phyloP scores from a whole-genome alignment of 2,888 invertebrate species.

The Drosophila rubida region DNA sequence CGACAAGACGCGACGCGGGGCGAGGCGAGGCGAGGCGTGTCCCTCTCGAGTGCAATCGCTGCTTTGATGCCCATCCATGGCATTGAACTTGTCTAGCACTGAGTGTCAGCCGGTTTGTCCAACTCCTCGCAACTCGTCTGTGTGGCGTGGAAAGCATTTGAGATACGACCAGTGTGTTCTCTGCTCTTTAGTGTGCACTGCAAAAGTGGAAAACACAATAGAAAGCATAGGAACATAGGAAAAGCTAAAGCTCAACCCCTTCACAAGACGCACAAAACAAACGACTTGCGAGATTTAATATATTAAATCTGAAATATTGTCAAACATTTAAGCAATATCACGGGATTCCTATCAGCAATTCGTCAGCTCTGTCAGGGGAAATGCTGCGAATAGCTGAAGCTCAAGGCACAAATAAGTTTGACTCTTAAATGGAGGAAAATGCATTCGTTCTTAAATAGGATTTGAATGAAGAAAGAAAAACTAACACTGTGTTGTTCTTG shows the following conservation, averaged over 20 bases:
- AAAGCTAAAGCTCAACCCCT: not conserved
- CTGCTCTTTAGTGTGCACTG: not conserved
- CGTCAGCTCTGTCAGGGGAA: not conserved
- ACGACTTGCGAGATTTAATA: slow-evolving; percentile 8
- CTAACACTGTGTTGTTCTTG: no score
- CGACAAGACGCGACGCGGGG: slow-evolving; percentile 7
- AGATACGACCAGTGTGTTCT: slow-evolving; percentile 25
- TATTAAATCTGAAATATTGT: slow-evolving; percentile 12
- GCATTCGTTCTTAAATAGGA: no score
- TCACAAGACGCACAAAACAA: not conserved
- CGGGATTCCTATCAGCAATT: not conserved
- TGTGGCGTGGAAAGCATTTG: slow-evolving; percentile 59
- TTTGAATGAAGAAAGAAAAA: no score
- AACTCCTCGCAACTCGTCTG: slow-evolving; percentile 46
- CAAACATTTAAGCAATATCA: slow-evolving; percentile 3
- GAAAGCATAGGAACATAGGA: not conserved
- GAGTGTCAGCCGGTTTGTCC: slow-evolving; percentile 73
- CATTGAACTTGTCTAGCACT: slow-evolving; percentile 77
- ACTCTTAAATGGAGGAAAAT: not conserved
- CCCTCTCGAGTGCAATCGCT: slow-evolving; percentile 51
- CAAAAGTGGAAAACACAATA: not conserved
- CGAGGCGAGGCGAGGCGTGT: no score
- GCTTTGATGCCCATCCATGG: slow-evolving; percentile 73
- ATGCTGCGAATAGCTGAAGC: not conserved
- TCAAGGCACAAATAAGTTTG: not conserved